These are phyloP conservation scores for Casuarius casuarius DNA, from an alignment of 2,113 vertebrate species.

Conservation along the genomic window DNA sequence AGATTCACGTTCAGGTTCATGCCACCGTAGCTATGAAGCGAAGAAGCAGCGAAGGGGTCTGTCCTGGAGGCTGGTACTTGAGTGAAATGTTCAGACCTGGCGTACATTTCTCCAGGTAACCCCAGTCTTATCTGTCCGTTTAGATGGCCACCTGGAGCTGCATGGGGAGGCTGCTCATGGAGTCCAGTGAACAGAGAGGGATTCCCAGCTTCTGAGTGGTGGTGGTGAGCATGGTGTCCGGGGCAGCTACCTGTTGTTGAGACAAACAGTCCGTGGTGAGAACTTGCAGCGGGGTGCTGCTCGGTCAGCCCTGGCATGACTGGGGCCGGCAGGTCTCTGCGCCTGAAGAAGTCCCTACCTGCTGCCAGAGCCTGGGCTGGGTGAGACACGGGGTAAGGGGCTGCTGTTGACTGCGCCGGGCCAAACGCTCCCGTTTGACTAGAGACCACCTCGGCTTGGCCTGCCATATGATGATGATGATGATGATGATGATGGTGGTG, in stretches of 20 bases:
- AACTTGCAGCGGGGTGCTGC: conserved; percentile 83
- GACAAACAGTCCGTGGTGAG: conserved; percentile 98
- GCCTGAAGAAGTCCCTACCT: conserved; percentile 91
- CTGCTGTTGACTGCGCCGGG: conserved; percentile 82
- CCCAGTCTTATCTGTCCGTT: conserved; percentile 98
- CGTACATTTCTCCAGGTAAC: conserved; percentile 98
- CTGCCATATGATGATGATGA: conserved; percentile 86
- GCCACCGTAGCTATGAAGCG: conserved; percentile 90
- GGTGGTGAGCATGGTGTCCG: conserved; percentile 94
- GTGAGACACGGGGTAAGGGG: conserved; percentile 83
- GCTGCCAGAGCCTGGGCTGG: conserved; percentile 84
- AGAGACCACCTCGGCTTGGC: conserved; percentile 89
- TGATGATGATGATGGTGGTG: conserved; percentile 75
- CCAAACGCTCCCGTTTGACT: conserved; percentile 87
- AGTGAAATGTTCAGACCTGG: conserved; percentile 93
- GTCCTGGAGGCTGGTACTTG: conserved; percentile 91
- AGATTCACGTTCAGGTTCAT: conserved; percentile 94
- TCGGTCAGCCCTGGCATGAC: conserved; percentile 87
- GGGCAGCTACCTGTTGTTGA: conserved; percentile 99
- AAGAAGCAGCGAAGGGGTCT: conserved; percentile 90
- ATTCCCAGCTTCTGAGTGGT: conserved; percentile 88
- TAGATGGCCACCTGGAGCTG: conserved; percentile 92
- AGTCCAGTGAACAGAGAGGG: conserved; percentile 92
- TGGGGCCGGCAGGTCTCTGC: conserved; percentile 89
- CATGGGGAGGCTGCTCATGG: conserved; percentile 89